A percentile compares a stretch with the other conserved stretches of the same genome.
These are phyloP conservation scores for Crax fasciolata DNA, from an alignment of 2,797 vertebrate genomes.

Conservation along the genomic window DNA sequence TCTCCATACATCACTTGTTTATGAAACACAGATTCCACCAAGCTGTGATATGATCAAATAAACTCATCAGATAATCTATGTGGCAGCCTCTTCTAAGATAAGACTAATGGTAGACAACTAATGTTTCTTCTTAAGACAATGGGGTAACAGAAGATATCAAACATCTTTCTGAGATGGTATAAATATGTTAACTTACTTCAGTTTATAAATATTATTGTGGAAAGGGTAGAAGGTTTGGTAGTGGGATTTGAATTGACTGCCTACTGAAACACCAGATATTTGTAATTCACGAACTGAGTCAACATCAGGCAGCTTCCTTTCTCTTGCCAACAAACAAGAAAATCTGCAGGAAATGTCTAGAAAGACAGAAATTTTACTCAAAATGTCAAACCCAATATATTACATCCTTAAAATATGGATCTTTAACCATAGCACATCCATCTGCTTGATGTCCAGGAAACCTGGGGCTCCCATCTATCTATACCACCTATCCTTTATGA, in stretches of 20 bases:
- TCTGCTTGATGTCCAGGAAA: neutral
- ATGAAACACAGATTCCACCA: neutral
- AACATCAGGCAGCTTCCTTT: neutral
- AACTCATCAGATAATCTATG: conserved; percentile 22
- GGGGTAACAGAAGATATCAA: neutral
- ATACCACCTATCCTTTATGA: neutral
- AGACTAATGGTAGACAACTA: neutral
- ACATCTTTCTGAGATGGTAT: neutral
- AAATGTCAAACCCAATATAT: neutral
- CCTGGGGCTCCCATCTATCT: neutral
- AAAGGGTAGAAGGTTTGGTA: neutral
- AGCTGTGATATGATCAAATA: neutral
- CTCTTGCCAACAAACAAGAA: neutral
- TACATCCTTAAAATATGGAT: neutral
- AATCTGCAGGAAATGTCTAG: neutral
- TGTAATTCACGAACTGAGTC: neutral
- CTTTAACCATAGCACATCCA: neutral
- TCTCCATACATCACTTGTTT: neutral
- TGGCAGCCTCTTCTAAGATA: neutral
- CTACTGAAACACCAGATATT: neutral
- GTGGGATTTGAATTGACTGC: neutral
- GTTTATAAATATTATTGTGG: neutral
- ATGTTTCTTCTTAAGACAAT: neutral
- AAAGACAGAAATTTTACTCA: neutral
- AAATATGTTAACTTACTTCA: neutral